Percentiles rank a stretch among this genome's conserved stretches.
Evolutionary conservation across 2,113 vertebrate species (phyloP).

Genomic region (Arvicanthis niloticus): DNA sequence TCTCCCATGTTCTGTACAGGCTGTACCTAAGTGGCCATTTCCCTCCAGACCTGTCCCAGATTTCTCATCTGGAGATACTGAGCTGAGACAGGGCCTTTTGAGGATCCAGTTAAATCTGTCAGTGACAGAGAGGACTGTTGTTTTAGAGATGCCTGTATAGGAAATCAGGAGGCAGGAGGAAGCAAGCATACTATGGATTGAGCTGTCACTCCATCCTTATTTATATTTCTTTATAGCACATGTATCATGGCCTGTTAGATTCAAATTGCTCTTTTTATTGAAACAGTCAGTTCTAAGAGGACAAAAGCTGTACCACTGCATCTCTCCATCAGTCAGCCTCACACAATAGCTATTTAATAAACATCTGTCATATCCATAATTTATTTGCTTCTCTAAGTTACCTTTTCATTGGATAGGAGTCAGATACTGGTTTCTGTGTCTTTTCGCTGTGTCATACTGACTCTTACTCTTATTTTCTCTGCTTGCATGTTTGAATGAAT

Average conservation of each 20-base stretch:
- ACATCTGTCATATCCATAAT: background rate
- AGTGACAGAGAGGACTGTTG: background rate
- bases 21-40: background rate
- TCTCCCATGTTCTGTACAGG: background rate
- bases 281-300: background rate
- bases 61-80: background rate
- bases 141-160: background rate
- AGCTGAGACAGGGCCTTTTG: background rate
- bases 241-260: background rate
- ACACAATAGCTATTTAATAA: background rate
- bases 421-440: background rate
- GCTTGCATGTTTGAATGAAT: background rate
- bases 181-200: background rate
- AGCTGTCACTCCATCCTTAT: background rate
- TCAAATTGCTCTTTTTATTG: background rate
- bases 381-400: background rate
- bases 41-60: background rate
- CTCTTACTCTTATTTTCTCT: conserved; percentile 50
- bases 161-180: background rate
- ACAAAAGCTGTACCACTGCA: background rate
- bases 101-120: background rate
- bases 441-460: background rate
- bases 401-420: background rate
- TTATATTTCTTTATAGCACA: conserved; percentile 22
- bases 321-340: background rate